Base-by-base conservation (phyloP, 2,113 vertebrate species). In the Sphyrna mokarran region DNA sequence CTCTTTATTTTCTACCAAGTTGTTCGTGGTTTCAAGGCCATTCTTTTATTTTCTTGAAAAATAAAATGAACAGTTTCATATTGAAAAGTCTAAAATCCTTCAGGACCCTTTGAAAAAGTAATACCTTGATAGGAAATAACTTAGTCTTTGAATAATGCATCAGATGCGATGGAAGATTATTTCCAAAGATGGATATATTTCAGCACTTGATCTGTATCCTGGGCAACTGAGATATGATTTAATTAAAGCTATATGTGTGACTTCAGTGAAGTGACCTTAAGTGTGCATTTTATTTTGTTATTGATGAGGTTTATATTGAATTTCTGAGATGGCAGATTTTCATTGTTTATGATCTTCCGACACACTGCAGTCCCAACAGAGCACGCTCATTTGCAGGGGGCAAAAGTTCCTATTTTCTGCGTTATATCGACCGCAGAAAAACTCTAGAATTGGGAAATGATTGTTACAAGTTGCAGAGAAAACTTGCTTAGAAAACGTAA, bases 101-200 rank as follows among this genome's bases (percentile, higher is more conserved):
- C 80, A 83, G 80, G 37, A 83, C 37, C 58, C 54, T 90, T 63
- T 90, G 48, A 61, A 29, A 90, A 90, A 90, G 58, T 61, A 61
- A 89, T 48, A 61, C 11, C 58, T 90, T 90, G 16, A 61, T 33
- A 33, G 26, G 87, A 61, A 61, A 14, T 89, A 89, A 58, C 86
- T 43, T 54, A 14, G 86, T 3, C 29, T 29, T 89, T 89, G 43
- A 89, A 61, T 33, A 90, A 90, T n/a, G 13, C 22, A 33, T 2
- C 11, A 54, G 29, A 29, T 33, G 26, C 63, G 43, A 61, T 48
- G 29, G 54, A 90, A 90, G 48, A 61, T 61, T 61, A 61, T 22
- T 90, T 90, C 87, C 54, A 90, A 90, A 61, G 87, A 61, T 90
- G 87, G 87, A 90, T 61, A 63, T 33, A 90, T 61, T 54, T 90